Base-by-base conservation (phyloP, 2,113 vertebrate genomes). In the Mixornis gularis region DNA sequence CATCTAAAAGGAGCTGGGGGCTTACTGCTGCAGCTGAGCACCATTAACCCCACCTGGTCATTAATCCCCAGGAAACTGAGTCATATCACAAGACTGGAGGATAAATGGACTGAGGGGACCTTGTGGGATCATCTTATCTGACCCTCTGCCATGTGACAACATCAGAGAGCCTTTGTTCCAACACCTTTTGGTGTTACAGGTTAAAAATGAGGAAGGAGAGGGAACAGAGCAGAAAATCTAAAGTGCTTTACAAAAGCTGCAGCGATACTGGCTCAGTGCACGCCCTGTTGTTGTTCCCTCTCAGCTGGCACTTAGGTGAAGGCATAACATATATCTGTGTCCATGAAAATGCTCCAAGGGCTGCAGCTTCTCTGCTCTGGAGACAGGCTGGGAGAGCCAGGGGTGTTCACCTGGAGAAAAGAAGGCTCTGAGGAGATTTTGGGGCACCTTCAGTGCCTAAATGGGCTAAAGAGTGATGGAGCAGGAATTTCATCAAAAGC, bases 11-110 rank as follows among this genome's bases (percentile, higher is more conserved):
- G n/a, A 74, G 36, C 44, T 84, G 79, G 52, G 41, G 52, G 25
- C 36, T 94, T 49, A 63, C 43, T 78, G 12, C 60, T 64, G 58
- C 83, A 93, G 77, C 86, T 94, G 76, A 90, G 76, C 41, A 68
- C 62, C 49, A 79, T 90, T 89, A 90, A 76, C 18, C 11, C 56
- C 77, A 86, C 27, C 83, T 81, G 88, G 52, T 11, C 72, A 36
- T 52, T 93, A 78, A 89, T 87, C 71, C 70, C 40, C 77, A 89
- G 92, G 73, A 92, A 90, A 90, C 4, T 53, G 63, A 91, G 70
- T 48, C 38, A 2, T 38, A 46, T 74, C 70, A 85, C 36, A 76
- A 19, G 74, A 58, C 17, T 36, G n/a, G 48, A 80, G 27, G 24
- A 84, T 43, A 52, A 77, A 74, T 4, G 40, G 36, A 6, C 46